Percentiles rank a stretch among this genome's conserved stretches.
phyloP scores from a whole-genome alignment of 2,797 vertebrate species.

The Pelobates cultripes region DNA sequence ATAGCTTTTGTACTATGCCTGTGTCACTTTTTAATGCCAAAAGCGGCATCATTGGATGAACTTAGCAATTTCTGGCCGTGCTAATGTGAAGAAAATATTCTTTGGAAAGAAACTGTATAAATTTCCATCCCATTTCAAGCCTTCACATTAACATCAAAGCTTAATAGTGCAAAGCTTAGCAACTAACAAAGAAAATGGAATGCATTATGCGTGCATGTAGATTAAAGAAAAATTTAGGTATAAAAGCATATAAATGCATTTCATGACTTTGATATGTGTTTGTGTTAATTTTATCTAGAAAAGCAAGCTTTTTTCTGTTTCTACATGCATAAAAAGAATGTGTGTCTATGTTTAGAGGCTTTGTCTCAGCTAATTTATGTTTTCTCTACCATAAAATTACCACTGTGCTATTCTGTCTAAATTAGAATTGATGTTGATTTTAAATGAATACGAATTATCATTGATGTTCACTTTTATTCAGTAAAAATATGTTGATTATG shows the following conservation, averaged over 20 bases:
- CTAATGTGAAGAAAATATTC: slow-evolving; percentile 66
- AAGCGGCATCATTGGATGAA: slow-evolving; percentile 56
- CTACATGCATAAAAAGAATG: neutral
- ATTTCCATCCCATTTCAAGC: slow-evolving; percentile 67
- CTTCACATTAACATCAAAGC: slow-evolving; percentile 62
- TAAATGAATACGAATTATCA: too few relatives aligned
- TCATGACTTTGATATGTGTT: slow-evolving; percentile 58
- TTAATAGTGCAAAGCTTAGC: slow-evolving; percentile 51
- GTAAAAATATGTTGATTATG: too few relatives aligned
- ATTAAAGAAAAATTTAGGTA: slow-evolving; percentile 59
- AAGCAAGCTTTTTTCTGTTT: slow-evolving; percentile 56
- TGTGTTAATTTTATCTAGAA: slow-evolving; percentile 54
- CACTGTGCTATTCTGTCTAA: too few relatives aligned
- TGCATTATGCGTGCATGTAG: slow-evolving; percentile 47
- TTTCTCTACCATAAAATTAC: too few relatives aligned
- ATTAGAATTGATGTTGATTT: too few relatives aligned
- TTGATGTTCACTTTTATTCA: too few relatives aligned
- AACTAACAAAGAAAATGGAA: slow-evolving; percentile 56
- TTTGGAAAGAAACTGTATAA: slow-evolving; percentile 61
- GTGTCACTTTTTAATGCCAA: slow-evolving; percentile 54
- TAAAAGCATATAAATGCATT: slow-evolving; percentile 39
- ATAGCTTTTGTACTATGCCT: slow-evolving; percentile 55
- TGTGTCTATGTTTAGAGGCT: neutral
- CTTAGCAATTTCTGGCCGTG: slow-evolving; percentile 59
- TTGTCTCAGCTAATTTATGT: neutral